Conservation (phyloP, 2,888 invertebrate species). For the Epirrhoe tristata region DNA sequence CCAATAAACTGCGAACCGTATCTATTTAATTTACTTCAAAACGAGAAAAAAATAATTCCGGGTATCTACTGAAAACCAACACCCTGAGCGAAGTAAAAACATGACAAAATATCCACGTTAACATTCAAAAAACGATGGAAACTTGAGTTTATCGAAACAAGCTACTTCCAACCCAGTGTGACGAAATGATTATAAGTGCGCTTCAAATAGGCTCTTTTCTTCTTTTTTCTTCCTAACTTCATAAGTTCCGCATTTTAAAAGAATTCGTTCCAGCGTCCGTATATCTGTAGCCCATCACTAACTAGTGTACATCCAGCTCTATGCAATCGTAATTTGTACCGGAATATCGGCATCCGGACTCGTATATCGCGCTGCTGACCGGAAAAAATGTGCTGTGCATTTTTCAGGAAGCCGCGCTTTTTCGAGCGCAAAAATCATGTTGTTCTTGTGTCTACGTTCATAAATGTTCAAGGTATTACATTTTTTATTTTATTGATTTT, state of each 20-base stretch:
- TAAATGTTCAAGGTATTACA: background rate
- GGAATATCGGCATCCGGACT: slow-evolving; percentile 29
- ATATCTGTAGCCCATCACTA: slow-evolving; percentile 13
- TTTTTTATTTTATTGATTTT: background rate
- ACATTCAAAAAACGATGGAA: no score
- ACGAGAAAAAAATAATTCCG: no score
- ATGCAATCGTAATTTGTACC: slow-evolving; percentile 38
- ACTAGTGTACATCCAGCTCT: slow-evolving; percentile 15
- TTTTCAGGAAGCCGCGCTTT: slow-evolving; percentile 25
- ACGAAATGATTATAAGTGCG: no score
- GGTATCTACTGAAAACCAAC: no score
- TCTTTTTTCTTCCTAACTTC: no score
- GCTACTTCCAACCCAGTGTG: no score
- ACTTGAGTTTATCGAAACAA: no score
- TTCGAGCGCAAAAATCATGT: slow-evolving; percentile 11
- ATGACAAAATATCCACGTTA: no score
- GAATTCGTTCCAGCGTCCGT: slow-evolving; percentile 8
- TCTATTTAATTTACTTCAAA: no score
- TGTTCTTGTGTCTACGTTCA: slow-evolving; percentile 2
- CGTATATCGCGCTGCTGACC: slow-evolving; percentile 32
- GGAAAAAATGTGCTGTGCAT: slow-evolving; percentile 33
- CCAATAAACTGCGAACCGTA: no score
- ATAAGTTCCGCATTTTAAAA: background rate
- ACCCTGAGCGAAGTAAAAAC: no score
- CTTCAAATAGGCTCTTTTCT: no score